phyloP scores from a whole-genome alignment of 2,797 vertebrate genomes.

The Gouania willdenowi region DNA sequence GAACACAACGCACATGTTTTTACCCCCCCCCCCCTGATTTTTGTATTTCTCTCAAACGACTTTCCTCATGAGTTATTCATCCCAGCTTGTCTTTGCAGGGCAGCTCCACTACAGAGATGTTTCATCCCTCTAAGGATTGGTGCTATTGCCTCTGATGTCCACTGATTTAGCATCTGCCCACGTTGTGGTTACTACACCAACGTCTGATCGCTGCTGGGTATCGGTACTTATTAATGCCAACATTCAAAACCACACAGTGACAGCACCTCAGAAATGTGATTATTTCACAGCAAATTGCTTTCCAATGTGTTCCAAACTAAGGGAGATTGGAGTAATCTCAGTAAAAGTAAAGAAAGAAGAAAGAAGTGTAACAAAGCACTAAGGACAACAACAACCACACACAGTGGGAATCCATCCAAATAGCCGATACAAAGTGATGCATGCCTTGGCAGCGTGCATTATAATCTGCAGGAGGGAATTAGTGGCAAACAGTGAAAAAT shows the following conservation, averaged over 20 bases:
- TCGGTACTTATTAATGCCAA: slow-evolving; percentile 10
- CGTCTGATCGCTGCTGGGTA: slow-evolving; percentile 14
- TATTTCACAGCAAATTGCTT: not conserved
- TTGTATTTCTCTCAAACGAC: slow-evolving; percentile 41
- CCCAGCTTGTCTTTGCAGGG: slow-evolving; percentile 23
- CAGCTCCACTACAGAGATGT: slow-evolving; percentile 26
- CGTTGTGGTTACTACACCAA: slow-evolving; percentile 19
- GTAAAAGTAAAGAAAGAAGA: not conserved
- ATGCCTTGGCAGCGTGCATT: slow-evolving; percentile 54
- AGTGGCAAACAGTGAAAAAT: slow-evolving; percentile 32
- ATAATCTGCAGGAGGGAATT: slow-evolving; percentile 54
- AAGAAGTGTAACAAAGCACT: too few relatives aligned
- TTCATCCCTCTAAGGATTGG: slow-evolving; percentile 29
- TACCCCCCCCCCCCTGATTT: slow-evolving; percentile 42
- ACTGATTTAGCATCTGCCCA: slow-evolving; percentile 20
- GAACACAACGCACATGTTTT: slow-evolving; percentile 9
- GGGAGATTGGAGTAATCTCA: not conserved
- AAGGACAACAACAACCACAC: not conserved
- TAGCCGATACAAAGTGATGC: slow-evolving; percentile 50
- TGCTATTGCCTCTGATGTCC: slow-evolving; percentile 37
- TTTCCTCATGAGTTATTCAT: slow-evolving; percentile 69
- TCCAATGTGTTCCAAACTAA: not conserved
- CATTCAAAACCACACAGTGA: slow-evolving; percentile 26
- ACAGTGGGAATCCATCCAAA: slow-evolving; percentile 9
- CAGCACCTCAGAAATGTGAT: slow-evolving; percentile 1